Base-by-base conservation (phyloP, 2,797 vertebrate species). In the Chlorospingus semifuscus region DNA sequence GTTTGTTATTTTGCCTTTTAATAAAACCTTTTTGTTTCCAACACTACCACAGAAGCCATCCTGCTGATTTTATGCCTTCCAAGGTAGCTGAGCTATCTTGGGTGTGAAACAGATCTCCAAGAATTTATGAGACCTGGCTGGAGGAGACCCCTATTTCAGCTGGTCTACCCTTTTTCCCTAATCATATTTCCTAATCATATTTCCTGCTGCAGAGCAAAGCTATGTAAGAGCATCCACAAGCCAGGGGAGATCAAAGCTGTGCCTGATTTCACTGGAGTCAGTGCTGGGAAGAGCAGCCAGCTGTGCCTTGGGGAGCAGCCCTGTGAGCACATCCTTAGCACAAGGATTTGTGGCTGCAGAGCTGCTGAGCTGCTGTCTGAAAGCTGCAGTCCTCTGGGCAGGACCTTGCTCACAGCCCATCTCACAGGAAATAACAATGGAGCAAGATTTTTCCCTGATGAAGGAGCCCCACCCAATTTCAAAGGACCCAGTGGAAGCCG, bases 191-290 rank as follows among this genome's bases (percentile, higher is more conserved):
- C 37, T 57, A 15, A 47, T 22, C 11, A 3, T 24, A 27, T 60
- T 34, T 42, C 63, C 53, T 69, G n/a, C 36, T 61, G 44, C 2
- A 2, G 57, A 63, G 4, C 21, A 52, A 60, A 16, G 7, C 41
- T 53, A 0, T 36, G 29, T n/a, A 27, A 78, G 13, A 44, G 7
- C 21, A 15, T 30, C 34, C 14, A 19, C 16, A 29, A 50, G 34
- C 5, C 11, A 27, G 44, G 22, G 41, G 59, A 52, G 36, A 78
- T 39, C 19, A 37, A 30, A 63, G 22, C 15, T 46, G 22, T 19
- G 50, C 14, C 55, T 44, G 12, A 27, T 61, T 44, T 59, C 44
- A 3, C 20, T 29, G 49, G 18, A 17, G 22, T 12, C 0, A 0
- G 16, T 57, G 36, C 81, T 64, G 52, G 57, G 29, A 42, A 68